These are phyloP conservation scores for Leguminivora glycinivorella DNA, from an alignment of 1,140 invertebrate species.

Conservation along the genomic window DNA sequence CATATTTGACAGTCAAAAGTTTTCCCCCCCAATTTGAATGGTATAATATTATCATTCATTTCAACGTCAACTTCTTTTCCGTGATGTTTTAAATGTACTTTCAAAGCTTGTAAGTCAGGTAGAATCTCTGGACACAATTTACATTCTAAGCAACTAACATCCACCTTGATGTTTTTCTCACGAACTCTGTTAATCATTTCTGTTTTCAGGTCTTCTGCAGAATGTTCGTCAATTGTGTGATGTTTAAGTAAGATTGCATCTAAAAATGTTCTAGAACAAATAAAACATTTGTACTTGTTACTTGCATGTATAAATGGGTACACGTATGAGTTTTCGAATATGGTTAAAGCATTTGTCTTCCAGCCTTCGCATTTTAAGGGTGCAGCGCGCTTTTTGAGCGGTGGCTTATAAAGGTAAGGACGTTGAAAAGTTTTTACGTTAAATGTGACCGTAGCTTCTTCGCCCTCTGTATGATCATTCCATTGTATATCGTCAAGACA, in stretches of 20 bases:
- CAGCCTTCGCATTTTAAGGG: constrained; percentile 36
- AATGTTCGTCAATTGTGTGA: constrained; percentile 48
- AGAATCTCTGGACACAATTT: constrained; percentile 48
- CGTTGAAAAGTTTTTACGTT: constrained; percentile 43
- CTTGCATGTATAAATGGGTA: constrained; percentile 58
- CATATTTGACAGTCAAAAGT: constrained; percentile 61
- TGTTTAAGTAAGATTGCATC: constrained; percentile 46
- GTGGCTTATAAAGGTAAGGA: not conserved
- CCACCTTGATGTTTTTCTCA: constrained; percentile 61
- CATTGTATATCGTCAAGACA: constrained; percentile 39
- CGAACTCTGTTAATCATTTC: constrained; percentile 47
- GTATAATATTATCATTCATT: constrained; percentile 61
- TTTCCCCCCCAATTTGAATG: constrained; percentile 53
- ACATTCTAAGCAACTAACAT: constrained; percentile 53
- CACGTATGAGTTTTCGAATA: constrained; percentile 59
- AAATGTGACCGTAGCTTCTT: constrained; percentile 36
- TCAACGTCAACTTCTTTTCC: constrained; percentile 49
- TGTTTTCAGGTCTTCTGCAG: constrained; percentile 43
- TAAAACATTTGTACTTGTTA: constrained; percentile 64
- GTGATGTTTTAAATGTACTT: constrained; percentile 57
- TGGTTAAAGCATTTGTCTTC: constrained; percentile 55
- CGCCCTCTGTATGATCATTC: constrained; percentile 29
- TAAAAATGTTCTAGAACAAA: constrained; percentile 50
- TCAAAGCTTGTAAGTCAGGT: constrained; percentile 44
- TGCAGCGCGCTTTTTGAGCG: constrained; percentile 21